Conservation (phyloP, 2,888 invertebrate genomes). For the Aromia moschata region DNA sequence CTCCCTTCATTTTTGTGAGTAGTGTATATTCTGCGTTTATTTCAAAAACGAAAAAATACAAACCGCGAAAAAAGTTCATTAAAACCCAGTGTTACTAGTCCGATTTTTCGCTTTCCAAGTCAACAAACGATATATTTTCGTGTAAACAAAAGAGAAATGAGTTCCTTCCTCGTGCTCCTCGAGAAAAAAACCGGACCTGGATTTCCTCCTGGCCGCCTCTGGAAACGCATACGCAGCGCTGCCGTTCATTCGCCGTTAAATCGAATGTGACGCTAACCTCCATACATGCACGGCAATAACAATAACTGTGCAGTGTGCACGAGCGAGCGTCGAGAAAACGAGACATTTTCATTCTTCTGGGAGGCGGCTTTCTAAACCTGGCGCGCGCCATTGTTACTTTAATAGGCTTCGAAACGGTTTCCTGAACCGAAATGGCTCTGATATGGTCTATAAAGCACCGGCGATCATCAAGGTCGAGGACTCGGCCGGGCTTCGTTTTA, state of each 20-base stretch:
- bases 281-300: conserved; percentile 6
- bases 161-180: too few species aligned
- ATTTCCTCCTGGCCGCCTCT: too few species aligned
- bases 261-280: conserved; percentile 11
- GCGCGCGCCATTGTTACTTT: conserved; percentile 46
- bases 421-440: conserved; percentile 38
- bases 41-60: too few species aligned
- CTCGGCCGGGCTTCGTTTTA: conserved; percentile 25
- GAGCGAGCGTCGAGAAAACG: conserved; percentile 7
- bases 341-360: conserved; percentile 14
- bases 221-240: too few species aligned
- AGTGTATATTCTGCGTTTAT: too few species aligned
- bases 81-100: too few species aligned
- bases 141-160: too few species aligned
- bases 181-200: too few species aligned
- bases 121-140: too few species aligned
- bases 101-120: too few species aligned
- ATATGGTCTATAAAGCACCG: conserved; percentile 49
- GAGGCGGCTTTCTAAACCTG: conserved; percentile 39
- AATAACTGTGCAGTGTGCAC: neutral
- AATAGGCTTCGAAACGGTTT: conserved; percentile 45
- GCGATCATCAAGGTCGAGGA: conserved; percentile 46
- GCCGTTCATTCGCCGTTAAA: conserved; percentile 5
- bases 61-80: too few species aligned
- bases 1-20: too few species aligned